Conservation (phyloP, 30 jellyfish, hydroid and myxozoan species). For the Clytia hemisphaerica region DNA sequence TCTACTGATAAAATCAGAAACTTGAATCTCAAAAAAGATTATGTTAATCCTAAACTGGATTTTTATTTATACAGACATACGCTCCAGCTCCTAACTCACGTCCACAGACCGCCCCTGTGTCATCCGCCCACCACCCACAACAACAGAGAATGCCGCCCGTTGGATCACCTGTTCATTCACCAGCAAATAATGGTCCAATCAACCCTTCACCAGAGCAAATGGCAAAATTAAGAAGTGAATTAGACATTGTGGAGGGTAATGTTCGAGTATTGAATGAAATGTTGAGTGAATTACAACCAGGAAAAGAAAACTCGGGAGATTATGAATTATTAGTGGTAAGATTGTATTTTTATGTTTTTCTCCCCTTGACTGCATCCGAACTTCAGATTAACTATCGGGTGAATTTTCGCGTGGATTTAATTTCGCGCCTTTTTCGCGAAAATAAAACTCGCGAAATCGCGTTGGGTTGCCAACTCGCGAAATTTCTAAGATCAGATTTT, state of each 20-base stretch:
- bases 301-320: constrained; percentile 59
- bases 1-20: no score
- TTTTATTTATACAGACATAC: not conserved
- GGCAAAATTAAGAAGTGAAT: constrained; percentile 63
- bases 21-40: no score
- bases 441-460: no score
- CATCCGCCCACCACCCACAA: constrained; percentile 21
- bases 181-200: constrained; percentile 52
- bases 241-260: constrained; percentile 82
- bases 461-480: no score
- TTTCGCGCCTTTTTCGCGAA: no score
- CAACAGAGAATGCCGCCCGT: constrained; percentile 10
- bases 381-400: no score
- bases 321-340: constrained; percentile 55
- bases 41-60: no score
- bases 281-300: constrained; percentile 70
- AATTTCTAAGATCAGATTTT: no score
- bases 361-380: not conserved
- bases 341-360: not conserved
- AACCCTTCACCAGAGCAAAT: constrained; percentile 72
- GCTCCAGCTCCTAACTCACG: not conserved
- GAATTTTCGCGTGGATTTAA: no score
- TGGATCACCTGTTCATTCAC: constrained; percentile 13
- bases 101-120: not conserved
- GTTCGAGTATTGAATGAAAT: constrained; percentile 77